Evolutionary conservation across 2,888 invertebrate species (phyloP), one percentile per base, ranked within the genome.

Genomic region (Orthonevra nobilis): DNA sequence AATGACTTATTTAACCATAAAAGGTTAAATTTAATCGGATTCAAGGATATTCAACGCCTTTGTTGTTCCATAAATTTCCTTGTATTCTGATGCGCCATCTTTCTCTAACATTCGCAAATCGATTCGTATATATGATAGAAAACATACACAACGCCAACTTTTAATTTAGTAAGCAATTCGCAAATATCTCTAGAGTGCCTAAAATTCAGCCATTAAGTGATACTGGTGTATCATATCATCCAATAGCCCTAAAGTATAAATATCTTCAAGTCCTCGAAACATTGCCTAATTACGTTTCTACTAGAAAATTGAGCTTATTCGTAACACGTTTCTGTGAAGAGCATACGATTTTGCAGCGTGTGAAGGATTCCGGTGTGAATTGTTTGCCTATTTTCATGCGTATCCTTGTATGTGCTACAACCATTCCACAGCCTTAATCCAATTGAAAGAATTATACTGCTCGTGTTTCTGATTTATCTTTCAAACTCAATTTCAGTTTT

Each of bases 391-490:
- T 32, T 42, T 32, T n/a, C 14, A 20, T 58, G 12, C 23, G 36
- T 17, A 46, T 10, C 15, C 14, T 15, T 36, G 19, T 17, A 19
- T n/a, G n/a, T 48, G 12, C 28, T 32, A 32, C 9, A 32, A 32
- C n/a, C n/a, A n/a, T n/a, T n/a, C n/a, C n/a, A n/a, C n/a, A n/a
- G n/a, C n/a, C n/a, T n/a, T 48, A 64, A 77, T 64, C 64, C 38
- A 77, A 77, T 70, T 70, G 70, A 77, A 64, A 70, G 70, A 70
- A 52, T 58, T 66, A 58, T 36, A 32, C 12, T 32, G 19, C 19
- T 61, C 36, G 63, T 46, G 73, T 54, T 1, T 40, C 32, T 60
- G 42, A 64, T 60, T 40, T 70, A 54, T 64, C 12, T 50, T 10
- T 32, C 15, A 28, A 70, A 70, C 34, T 20, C 32, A 10, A 60